These are phyloP conservation scores for Meandrusa payeni DNA, from an alignment of 2,888 invertebrate genomes.

Conservation along the genomic window DNA sequence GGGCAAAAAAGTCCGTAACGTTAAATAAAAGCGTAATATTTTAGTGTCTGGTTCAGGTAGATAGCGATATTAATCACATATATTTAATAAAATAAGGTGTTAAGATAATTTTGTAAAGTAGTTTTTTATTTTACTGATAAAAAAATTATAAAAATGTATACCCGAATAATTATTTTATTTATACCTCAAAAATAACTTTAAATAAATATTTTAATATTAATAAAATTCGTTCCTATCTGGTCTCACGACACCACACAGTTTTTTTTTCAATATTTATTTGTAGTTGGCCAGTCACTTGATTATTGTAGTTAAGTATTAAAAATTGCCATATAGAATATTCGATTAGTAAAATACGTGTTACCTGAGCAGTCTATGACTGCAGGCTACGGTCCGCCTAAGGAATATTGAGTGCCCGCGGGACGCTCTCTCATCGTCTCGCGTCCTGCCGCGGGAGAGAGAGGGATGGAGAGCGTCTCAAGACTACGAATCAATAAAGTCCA, in stretches of 20 bases:
- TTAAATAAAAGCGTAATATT: no score
- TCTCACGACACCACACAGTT: no score
- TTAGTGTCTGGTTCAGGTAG: no score
- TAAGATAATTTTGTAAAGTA: not conserved
- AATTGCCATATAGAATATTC: constrained; percentile 46
- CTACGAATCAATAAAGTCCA: constrained; percentile 81
- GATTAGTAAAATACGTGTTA: constrained; percentile 55
- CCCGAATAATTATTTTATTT: no score
- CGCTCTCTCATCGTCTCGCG: constrained; percentile 39
- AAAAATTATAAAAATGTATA: no score
- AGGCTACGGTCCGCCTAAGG: constrained; percentile 60
- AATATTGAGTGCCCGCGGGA: constrained; percentile 72
- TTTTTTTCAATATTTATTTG: no score
- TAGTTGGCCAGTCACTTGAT: no score
- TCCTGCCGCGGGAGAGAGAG: constrained; percentile 46
- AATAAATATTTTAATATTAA: no score
- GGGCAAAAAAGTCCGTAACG: no score
- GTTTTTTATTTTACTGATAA: not conserved
- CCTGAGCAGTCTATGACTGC: constrained; percentile 60
- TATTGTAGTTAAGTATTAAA: constrained; percentile 32
- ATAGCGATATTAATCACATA: no score
- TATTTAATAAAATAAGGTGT: not conserved
- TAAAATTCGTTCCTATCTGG: no score
- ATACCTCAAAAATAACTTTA: no score
- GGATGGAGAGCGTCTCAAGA: constrained; percentile 74